Evolutionary conservation across 2,113 vertebrate genomes (phyloP), one percentile per base, ranked within the genome.

Genomic region (Ibidorhyncha struthersii): DNA sequence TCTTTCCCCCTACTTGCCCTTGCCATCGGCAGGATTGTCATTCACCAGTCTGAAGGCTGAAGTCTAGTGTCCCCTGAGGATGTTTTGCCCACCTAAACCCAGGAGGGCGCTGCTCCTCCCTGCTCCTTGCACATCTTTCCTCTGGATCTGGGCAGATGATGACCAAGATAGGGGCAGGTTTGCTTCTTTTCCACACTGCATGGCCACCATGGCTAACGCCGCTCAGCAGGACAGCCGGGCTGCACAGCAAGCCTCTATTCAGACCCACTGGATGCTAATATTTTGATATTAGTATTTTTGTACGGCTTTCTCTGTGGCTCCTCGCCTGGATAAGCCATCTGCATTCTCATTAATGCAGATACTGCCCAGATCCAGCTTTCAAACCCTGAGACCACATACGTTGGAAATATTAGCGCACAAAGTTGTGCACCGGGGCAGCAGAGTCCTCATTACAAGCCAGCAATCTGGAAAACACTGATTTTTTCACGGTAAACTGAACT

Each of bases 141-240:
- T 34, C 53, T 29, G 49, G 5, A 50, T 59, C 69, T 36, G 50
- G 52, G 62, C 58, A 84, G 38, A 6, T 14, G 25, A n/a, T 36
- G 30, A 40, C 9, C 29, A 36, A 14, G 18, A 9, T 0, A 62
- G 41, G 63, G 50, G 3, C 10, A 7, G n/a, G 30, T 81, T 50
- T 29, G 1, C 14, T 27, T 45, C 41, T 72, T 49, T 41, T 11
- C 61, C 36, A 43, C 14, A 26, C 15, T 0, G 0, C 16, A 13
- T 7, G 41, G 12, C 30, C 38, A 65, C 9, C 0, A 3, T 2
- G 14, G 34, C 10, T 82, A 58, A 73, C 3, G 10, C 9, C 7
- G 4, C 43, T 84, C 32, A 20, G 47, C 27, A 10, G 15, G 56
- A 9, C 4, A 4, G 29, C 5, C 2, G 22, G 45, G 21, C 52